Evolutionary conservation across 2,113 vertebrate genomes (phyloP).

Genomic region (Cranoglanis bouderius): DNA sequence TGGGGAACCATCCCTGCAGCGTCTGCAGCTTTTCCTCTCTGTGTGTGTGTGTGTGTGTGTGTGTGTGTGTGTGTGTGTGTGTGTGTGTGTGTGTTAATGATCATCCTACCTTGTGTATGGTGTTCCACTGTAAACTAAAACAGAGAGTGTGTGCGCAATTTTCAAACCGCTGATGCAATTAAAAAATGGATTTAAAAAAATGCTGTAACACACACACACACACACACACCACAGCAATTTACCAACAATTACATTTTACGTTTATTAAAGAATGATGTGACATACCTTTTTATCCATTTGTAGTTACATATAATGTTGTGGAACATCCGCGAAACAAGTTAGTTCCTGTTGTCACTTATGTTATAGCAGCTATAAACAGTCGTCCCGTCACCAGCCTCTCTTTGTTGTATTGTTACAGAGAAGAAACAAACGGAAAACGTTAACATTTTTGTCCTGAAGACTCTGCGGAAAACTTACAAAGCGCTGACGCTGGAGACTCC

Average conservation of each 20-base stretch:
- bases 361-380: background rate
- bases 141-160: conserved; percentile 8
- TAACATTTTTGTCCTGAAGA: too few species aligned
- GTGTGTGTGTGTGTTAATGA: conserved; percentile 55
- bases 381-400: too few species aligned
- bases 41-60: background rate
- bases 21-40: background rate
- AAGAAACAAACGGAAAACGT: background rate
- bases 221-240: background rate
- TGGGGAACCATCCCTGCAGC: background rate
- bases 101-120: background rate
- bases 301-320: background rate
- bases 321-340: background rate
- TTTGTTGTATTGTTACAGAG: background rate
- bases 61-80: conserved; percentile 42
- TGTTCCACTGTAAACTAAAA: conserved; percentile 20
- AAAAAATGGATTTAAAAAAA: background rate
- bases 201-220: background rate
- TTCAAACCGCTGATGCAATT: conserved; percentile 28
- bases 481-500: background rate
- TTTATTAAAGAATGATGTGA: background rate
- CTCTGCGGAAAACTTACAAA: background rate
- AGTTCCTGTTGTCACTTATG: background rate
- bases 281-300: background rate
- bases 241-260: too few species aligned